Evolutionary conservation across 92 coral and sea anemone species (phyloP).

Genomic region (Porites cylindrica): DNA sequence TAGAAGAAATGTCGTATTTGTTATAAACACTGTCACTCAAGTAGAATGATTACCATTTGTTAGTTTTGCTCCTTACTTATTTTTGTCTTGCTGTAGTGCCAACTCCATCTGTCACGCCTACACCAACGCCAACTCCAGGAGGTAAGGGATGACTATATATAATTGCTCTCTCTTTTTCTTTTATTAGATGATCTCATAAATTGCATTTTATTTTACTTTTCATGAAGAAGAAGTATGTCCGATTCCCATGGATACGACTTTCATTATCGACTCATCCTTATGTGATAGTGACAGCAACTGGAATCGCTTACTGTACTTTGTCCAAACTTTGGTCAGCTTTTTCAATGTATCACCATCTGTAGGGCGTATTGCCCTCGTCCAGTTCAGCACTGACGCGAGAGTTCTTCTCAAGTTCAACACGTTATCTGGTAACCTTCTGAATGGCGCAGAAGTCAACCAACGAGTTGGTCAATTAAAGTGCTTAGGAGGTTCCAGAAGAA

Average conservation of each 20-base stretch:
- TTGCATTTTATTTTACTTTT: background rate
- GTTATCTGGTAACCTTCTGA: constrained; percentile 63
- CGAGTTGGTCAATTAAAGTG: constrained; percentile 67
- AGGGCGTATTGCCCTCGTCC: constrained; percentile 72
- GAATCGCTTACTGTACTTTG: constrained; percentile 62
- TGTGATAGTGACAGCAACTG: constrained; percentile 78
- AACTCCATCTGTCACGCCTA: background rate
- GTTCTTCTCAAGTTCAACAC: constrained; percentile 74
- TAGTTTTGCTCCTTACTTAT: too few species aligned
- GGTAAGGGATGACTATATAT: too few species aligned
- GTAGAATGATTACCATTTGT: background rate
- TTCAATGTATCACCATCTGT: constrained; percentile 67
- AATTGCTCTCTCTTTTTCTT: too few species aligned
- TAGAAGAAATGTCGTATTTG: too few species aligned
- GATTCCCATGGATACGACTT: constrained; percentile 1
- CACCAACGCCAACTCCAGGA: background rate
- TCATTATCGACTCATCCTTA: constrained; percentile 17
- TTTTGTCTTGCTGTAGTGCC: background rate
- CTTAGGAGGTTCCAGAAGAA: constrained; percentile 70
- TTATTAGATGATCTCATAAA: too few species aligned
- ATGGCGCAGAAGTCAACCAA: constrained; percentile 65
- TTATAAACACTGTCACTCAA: background rate
- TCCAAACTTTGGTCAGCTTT: constrained; percentile 58
- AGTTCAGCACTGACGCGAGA: constrained; percentile 61
- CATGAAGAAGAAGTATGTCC: background rate